Conservation (phyloP, 2,797 vertebrate genomes). For the Sparidentex hasta region DNA sequence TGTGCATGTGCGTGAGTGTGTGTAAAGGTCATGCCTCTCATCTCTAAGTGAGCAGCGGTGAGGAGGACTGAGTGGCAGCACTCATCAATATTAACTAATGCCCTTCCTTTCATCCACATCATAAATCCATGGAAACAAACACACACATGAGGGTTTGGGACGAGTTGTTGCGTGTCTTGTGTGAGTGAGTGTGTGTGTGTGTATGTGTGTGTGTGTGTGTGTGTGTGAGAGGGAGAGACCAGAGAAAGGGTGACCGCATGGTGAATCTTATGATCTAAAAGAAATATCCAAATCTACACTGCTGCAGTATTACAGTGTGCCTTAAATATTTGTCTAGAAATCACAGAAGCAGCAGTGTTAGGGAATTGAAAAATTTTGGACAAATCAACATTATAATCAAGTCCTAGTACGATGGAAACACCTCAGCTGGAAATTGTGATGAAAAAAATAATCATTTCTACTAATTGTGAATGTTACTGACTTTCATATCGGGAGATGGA, state of each 20-base stretch:
- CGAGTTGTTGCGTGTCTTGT: conserved; percentile 6
- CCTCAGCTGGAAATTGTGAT: no score
- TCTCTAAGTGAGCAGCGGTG: conserved; percentile 76
- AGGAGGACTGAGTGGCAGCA: conserved; percentile 77
- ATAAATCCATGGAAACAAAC: conserved; percentile 78
- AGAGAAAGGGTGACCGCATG: background rate
- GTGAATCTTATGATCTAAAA: background rate
- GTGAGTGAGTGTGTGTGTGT: conserved; percentile 31
- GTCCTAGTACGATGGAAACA: no score
- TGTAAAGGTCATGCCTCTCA: conserved; percentile 81
- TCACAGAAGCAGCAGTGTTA: no score
- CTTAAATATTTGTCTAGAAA: background rate
- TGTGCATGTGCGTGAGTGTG: conserved; percentile 27
- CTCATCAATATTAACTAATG: conserved; percentile 86
- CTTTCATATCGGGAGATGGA: no score
- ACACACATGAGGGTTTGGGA: conserved; percentile 35
- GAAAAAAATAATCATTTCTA: no score
- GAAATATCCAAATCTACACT: background rate
- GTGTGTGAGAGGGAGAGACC: background rate
- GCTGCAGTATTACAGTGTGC: background rate
- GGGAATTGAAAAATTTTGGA: no score
- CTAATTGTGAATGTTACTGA: no score
- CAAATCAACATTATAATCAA: no score
- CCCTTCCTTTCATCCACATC: conserved; percentile 82
- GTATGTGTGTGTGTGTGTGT: conserved; percentile 16